Conservation (phyloP, 2,888 invertebrate genomes). For the Hyposoter didymator region DNA sequence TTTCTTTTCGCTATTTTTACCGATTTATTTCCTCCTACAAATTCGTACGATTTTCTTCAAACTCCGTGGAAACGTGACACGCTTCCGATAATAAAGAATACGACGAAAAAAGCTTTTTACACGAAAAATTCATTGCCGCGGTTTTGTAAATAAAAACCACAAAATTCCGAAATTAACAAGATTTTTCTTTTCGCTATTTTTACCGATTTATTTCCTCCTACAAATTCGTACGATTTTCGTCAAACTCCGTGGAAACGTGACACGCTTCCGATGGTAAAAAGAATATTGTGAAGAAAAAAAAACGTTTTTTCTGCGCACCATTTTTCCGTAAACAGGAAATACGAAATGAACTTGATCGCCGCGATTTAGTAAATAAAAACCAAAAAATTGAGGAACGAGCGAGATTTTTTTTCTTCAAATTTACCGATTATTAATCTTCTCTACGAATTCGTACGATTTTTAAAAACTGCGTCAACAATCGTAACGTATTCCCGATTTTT, state of each 20-base stretch:
- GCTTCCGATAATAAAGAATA: background rate
- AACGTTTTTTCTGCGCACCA: too few species aligned
- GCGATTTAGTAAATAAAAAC: too few species aligned
- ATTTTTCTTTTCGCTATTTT: background rate
- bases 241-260: too few species aligned
- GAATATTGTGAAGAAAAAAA: too few species aligned
- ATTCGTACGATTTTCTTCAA: conserved; percentile 7
- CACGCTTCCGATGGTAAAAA: too few species aligned
- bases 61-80: background rate
- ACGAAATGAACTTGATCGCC: too few species aligned
- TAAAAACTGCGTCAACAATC: background rate
- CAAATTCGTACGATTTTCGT: conserved; percentile 2
- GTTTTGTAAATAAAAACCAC: conserved; percentile 65
- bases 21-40: conserved; percentile 1
- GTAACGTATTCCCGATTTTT: background rate
- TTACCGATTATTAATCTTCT: background rate
- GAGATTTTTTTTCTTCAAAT: too few species aligned
- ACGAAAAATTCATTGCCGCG: conserved; percentile 41
- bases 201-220: background rate
- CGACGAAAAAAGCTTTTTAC: background rate
- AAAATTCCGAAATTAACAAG: conserved; percentile 12
- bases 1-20: background rate
- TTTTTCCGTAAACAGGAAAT: too few species aligned
- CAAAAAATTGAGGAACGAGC: too few species aligned
- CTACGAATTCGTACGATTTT: conserved; percentile 5